Percentiles rank a stretch among this genome's conserved stretches.
These are phyloP conservation scores for Mycetomoellerius zeteki DNA, from an alignment of 1,140 invertebrate species.

Conservation along the genomic window DNA sequence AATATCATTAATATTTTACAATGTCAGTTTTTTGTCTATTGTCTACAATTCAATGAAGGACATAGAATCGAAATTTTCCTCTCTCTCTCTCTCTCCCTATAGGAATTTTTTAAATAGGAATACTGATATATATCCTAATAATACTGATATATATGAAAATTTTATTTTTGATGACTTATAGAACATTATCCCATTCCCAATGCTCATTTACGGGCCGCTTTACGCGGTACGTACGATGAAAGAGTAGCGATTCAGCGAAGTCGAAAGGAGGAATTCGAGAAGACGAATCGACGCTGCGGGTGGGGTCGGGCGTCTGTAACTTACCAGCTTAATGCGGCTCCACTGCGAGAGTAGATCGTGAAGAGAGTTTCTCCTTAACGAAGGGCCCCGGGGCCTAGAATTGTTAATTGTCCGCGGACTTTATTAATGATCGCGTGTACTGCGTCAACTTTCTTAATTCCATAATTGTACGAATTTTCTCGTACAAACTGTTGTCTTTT, in stretches of 20 bases:
- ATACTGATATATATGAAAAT: background rate
- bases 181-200: background rate
- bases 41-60: background rate
- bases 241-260: slow-evolving; percentile 55
- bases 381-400: slow-evolving; percentile 32
- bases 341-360: slow-evolving; percentile 11
- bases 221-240: slow-evolving; percentile 14
- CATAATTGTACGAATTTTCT: slow-evolving; percentile 54
- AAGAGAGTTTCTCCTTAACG: slow-evolving; percentile 52
- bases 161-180: background rate
- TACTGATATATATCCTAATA: background rate
- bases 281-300: slow-evolving; percentile 61
- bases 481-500: background rate
- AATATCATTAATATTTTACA: background rate
- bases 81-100: too few relatives aligned
- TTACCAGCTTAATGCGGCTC: slow-evolving; percentile 60
- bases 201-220: slow-evolving; percentile 21
- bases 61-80: background rate
- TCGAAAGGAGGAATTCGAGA: slow-evolving; percentile 59
- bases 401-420: slow-evolving; percentile 67
- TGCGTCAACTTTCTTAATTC: slow-evolving; percentile 51
- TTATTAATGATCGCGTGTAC: slow-evolving; percentile 62
- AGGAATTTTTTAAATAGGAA: background rate
- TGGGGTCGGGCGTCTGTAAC: slow-evolving; percentile 46
- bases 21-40: background rate